A percentile compares a stretch with the other conserved stretches of the same genome.
phyloP scores from a whole-genome alignment of 1,140 invertebrate genomes.

The Atta colombica region DNA sequence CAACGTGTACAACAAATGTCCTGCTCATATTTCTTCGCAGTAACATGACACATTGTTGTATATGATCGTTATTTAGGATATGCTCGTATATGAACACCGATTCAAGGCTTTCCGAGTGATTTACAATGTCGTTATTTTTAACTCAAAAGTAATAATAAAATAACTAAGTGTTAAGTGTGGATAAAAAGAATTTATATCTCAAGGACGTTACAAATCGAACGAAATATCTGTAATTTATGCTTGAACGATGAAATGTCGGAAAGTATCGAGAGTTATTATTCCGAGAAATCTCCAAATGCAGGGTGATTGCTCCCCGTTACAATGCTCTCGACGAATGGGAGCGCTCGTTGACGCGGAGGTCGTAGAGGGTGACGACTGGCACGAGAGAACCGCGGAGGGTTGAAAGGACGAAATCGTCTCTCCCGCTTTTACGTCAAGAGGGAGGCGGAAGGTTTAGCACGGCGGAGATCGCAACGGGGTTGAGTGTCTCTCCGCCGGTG shows the following conservation, averaged over 20 bases:
- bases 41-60: constrained; percentile 45
- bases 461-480: constrained; percentile 65
- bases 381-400: constrained; percentile 39
- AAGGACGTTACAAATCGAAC: neutral
- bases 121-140: neutral
- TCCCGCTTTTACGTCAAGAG: constrained; percentile 64
- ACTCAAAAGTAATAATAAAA: constrained; percentile 12
- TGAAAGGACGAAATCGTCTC: constrained; percentile 57
- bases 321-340: constrained; percentile 51
- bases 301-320: constrained; percentile 56
- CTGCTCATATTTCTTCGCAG: constrained; percentile 51
- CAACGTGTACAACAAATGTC: constrained; percentile 50
- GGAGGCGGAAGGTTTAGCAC: constrained; percentile 74
- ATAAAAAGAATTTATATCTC: neutral
- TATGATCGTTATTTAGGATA: constrained; percentile 26
- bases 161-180: neutral
- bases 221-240: constrained; percentile 1
- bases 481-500: constrained; percentile 80
- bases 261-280: constrained; percentile 39
- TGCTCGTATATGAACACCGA: neutral
- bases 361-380: constrained; percentile 40
- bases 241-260: neutral
- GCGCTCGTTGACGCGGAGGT: constrained; percentile 53
- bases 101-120: neutral
- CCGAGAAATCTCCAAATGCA: constrained; percentile 38